Evolutionary conservation across 2,113 vertebrate genomes (phyloP).

Genomic region (Sorex fumeus): DNA sequence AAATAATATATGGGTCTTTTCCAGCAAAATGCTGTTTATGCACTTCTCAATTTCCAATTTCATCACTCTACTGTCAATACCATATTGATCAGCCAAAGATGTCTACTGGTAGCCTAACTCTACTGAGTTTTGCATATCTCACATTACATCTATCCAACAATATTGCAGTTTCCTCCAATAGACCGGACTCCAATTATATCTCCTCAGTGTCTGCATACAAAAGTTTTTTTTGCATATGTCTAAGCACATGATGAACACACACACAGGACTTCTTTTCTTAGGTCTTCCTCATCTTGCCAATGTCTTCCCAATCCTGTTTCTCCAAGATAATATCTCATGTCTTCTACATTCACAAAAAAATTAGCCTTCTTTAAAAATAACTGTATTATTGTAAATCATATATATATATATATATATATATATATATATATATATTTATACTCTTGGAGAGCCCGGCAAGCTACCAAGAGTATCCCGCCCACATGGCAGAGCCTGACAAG

Average conservation of each 20-base stretch:
- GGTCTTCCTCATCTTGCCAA: not conserved
- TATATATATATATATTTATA: too few species aligned
- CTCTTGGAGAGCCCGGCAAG: too few species aligned
- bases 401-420: too few species aligned
- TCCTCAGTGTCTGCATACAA: not conserved
- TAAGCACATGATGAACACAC: not conserved
- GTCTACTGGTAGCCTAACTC: not conserved
- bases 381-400: not conserved
- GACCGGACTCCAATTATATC: not conserved
- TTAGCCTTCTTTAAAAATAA: not conserved
- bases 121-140: not conserved
- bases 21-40: not conserved
- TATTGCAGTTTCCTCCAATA: not conserved
- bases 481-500: too few species aligned
- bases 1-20: not conserved
- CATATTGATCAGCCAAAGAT: not conserved
- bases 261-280: not conserved
- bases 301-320: not conserved
- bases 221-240: not conserved
- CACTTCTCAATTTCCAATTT: constrained; percentile 25
- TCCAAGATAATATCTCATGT: not conserved
- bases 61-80: not conserved
- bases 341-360: not conserved
- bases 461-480: too few species aligned
- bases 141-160: not conserved